A percentile compares a stretch with the other conserved stretches of the same genome.
These are phyloP conservation scores for Rhopalosiphum maidis DNA, from an alignment of 1,140 invertebrate genomes.

Conservation along the genomic window DNA sequence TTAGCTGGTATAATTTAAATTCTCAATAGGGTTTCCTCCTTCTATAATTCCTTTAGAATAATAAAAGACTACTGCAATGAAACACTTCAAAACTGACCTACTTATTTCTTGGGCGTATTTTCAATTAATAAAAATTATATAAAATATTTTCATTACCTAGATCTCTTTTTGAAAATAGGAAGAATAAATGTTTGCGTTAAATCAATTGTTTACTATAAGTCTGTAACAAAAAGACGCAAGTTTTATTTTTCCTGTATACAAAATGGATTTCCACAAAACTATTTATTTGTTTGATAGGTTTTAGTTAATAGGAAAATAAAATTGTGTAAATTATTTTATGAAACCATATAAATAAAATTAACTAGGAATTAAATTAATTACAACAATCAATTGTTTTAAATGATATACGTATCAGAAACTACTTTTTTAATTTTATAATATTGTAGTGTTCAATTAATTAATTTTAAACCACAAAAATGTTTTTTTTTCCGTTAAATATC, in stretches of 20 bases:
- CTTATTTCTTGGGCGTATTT: not conserved
- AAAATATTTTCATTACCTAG: not conserved
- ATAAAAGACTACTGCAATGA: not conserved
- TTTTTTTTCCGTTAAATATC: not conserved
- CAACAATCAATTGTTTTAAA: not conserved
- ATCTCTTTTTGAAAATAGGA: not conserved
- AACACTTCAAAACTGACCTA: slow-evolving; percentile 20
- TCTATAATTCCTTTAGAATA: not conserved
- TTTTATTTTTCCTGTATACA: not conserved
- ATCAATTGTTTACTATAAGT: not conserved
- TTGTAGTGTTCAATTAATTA: not conserved
- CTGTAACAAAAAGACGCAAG: not conserved
- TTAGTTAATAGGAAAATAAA: not conserved
- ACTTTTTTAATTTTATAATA: not conserved
- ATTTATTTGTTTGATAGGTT: not conserved
- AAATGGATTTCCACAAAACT: not conserved
- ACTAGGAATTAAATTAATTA: not conserved
- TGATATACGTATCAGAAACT: not conserved
- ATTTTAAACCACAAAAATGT: not conserved
- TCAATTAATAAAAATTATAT: not conserved
- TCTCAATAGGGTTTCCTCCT: not conserved
- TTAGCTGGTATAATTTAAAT: not conserved
- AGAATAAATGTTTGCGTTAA: not conserved
- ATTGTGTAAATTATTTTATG: slow-evolving; percentile 11
- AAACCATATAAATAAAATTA: not conserved